phyloP scores from a whole-genome alignment of 2,888 invertebrate species.

The Spatulosminthurus flaviceps region DNA sequence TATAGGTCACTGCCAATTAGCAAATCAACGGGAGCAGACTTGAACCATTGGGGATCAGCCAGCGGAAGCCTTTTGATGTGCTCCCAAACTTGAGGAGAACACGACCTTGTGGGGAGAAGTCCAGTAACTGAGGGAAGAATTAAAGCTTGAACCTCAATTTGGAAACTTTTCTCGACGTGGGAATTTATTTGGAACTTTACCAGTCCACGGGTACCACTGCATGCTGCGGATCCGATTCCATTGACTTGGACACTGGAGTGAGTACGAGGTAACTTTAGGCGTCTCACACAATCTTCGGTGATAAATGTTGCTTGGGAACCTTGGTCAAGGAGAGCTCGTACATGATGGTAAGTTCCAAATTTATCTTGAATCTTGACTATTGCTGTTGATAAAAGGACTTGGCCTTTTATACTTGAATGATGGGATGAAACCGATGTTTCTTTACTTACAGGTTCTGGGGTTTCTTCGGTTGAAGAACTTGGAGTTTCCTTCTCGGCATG shows the following conservation, averaged over 20 bases:
- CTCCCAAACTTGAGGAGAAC: slow-evolving; percentile 6
- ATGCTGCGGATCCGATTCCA: not conserved
- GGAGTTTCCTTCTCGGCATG: not conserved
- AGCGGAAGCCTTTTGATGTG: slow-evolving; percentile 37
- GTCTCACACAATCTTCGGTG: not conserved
- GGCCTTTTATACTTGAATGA: not conserved
- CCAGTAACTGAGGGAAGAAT: slow-evolving; percentile 40
- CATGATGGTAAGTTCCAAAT: not conserved
- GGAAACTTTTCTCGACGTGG: not conserved
- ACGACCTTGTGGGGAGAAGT: not conserved
- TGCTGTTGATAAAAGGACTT: slow-evolving; percentile 16
- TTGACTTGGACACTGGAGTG: not conserved
- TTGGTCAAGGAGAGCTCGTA: not conserved
- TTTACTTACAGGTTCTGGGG: not conserved
- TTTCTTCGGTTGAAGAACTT: not conserved
- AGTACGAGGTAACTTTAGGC: not conserved
- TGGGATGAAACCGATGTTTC: not conserved
- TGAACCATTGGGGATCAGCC: slow-evolving; percentile 47
- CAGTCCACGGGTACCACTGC: not conserved
- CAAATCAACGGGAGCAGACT: slow-evolving; percentile 40
- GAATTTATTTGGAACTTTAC: not conserved
- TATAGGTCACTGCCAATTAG: slow-evolving; percentile 48
- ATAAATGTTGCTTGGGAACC: slow-evolving; percentile 9
- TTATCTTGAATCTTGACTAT: not conserved
- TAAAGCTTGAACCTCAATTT: not conserved